phyloP scores from a whole-genome alignment of 53 echinoderm and acorn worm genomes.

The Temnopleurus reevesii region DNA sequence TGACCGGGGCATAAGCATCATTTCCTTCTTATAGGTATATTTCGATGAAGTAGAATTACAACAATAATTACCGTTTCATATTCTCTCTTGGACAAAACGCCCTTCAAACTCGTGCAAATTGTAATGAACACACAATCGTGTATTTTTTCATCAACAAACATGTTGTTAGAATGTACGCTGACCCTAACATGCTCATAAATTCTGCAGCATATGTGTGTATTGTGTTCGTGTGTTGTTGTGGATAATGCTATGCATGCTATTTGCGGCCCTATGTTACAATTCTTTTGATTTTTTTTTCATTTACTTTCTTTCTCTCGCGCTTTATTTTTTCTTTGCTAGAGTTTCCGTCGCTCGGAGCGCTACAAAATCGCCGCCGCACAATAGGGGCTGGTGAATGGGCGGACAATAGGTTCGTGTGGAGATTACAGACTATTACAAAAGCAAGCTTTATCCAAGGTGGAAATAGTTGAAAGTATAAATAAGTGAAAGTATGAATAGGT shows the following conservation, averaged over 20 bases:
- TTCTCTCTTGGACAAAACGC: not conserved
- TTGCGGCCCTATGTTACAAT: not conserved
- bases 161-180: not conserved
- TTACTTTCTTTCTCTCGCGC: not conserved
- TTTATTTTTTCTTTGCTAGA: not conserved
- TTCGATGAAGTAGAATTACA: too few relatives aligned
- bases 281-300: too few relatives aligned
- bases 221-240: not conserved
- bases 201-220: not conserved
- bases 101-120: not conserved
- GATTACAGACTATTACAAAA: slow-evolving; percentile 32
- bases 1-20: too few relatives aligned
- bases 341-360: slow-evolving; percentile 28
- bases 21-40: too few relatives aligned
- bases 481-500: too few relatives aligned
- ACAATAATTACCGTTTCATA: not conserved
- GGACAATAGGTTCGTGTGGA: slow-evolving; percentile 16
- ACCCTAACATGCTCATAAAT: not conserved
- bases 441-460: not conserved
- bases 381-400: not conserved
- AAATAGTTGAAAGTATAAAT: too few relatives aligned
- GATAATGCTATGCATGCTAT: not conserved
- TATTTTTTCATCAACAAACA: not conserved
- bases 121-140: not conserved
- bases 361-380: slow-evolving; percentile 9